Percentiles rank a stretch among this genome's conserved stretches.
Evolutionary conservation across 2,888 invertebrate genomes (phyloP).

Genomic region (Idaea biselata): DNA sequence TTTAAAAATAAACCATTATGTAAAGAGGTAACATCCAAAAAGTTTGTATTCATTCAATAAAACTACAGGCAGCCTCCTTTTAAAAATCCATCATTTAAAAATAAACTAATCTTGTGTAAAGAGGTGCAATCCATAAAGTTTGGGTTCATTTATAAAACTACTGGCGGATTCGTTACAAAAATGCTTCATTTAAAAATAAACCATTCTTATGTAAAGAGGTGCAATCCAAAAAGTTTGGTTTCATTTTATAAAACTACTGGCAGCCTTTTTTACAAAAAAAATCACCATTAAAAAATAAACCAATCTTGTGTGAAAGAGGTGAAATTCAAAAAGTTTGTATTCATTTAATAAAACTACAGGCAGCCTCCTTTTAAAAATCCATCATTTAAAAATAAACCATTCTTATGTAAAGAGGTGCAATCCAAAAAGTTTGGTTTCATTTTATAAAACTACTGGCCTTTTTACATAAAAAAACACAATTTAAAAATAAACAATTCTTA

Average conservation of each 20-base stretch:
- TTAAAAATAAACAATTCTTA: background rate
- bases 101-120: background rate
- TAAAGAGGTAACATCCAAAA: background rate
- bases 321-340: background rate
- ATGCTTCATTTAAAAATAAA: background rate
- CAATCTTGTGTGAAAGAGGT: background rate
- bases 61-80: background rate
- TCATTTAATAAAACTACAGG: background rate
- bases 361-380: background rate
- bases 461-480: too few species aligned
- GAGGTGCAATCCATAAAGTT: too few species aligned
- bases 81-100: background rate
- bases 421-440: too few species aligned
- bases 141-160: background rate
- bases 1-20: too few species aligned
- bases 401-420: background rate
- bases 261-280: background rate
- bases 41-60: background rate
- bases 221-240: background rate
- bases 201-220: background rate
- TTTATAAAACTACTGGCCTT: too few species aligned
- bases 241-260: background rate
- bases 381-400: background rate
- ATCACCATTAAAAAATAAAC: background rate
- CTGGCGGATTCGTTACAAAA: background rate